Evolutionary conservation across 2,888 invertebrate species (phyloP).

Genomic region (Phengaris alcon): DNA sequence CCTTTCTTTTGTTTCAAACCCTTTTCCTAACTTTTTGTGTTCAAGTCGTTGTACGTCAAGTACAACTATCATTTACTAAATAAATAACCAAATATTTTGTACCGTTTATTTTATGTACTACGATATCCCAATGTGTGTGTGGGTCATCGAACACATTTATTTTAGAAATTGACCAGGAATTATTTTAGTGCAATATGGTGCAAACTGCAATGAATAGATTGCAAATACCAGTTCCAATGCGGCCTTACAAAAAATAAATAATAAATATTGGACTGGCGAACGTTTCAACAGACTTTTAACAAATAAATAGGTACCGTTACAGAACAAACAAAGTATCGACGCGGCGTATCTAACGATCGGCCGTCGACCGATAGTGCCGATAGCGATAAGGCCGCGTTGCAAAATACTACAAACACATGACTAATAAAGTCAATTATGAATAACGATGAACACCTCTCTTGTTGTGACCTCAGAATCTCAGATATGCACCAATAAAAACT

Average conservation of each 20-base stretch:
- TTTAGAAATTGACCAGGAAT: background rate
- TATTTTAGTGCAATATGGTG: background rate
- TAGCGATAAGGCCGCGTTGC: background rate
- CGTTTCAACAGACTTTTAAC: constrained; percentile 10
- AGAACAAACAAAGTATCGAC: constrained; percentile 39
- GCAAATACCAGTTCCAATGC: background rate
- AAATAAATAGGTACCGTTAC: constrained; percentile 38
- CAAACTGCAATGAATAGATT: background rate
- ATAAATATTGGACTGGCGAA: background rate
- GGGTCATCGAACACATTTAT: too few relatives aligned
- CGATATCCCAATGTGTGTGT: too few relatives aligned
- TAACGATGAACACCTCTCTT: background rate
- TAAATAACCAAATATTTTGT: background rate
- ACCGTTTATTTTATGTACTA: too few relatives aligned
- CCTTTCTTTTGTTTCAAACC: background rate
- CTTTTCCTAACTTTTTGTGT: constrained; percentile 12
- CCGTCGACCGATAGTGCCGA: constrained; percentile 47
- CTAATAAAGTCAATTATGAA: constrained; percentile 13
- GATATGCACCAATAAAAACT: too few relatives aligned
- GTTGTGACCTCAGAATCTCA: too few relatives aligned
- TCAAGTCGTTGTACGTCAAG: background rate
- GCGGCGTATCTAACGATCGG: constrained; percentile 42
- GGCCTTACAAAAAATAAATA: background rate
- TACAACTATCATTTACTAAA: background rate
- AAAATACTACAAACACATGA: constrained; percentile 18